Evolutionary conservation across 2,113 vertebrate genomes (phyloP).

Genomic region (Grus americana): DNA sequence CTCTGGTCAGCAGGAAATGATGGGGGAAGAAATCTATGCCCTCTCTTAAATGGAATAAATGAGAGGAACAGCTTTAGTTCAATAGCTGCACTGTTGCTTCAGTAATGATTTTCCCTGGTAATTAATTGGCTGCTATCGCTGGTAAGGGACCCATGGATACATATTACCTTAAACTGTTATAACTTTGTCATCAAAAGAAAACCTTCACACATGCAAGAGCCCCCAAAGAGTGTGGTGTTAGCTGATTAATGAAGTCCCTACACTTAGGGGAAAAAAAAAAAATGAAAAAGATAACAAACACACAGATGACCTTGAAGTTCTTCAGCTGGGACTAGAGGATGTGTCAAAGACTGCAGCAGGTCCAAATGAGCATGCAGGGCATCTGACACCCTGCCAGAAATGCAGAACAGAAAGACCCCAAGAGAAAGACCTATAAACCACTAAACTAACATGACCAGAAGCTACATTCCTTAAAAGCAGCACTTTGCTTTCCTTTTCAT

Average conservation of each 20-base stretch:
- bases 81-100: not conserved
- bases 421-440: not conserved
- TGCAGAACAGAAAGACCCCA: not conserved
- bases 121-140: not conserved
- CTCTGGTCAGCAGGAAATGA: not conserved
- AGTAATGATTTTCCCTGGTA: not conserved
- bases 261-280: fast-evolving
- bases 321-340: not conserved
- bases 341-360: not conserved
- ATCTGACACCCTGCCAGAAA: not conserved
- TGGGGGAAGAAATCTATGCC: not conserved
- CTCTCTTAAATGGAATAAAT: not conserved
- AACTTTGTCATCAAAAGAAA: not conserved
- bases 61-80: not conserved
- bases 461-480: not conserved
- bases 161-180: not conserved
- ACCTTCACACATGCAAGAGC: not conserved
- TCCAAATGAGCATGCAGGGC: not conserved
- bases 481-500: not conserved
- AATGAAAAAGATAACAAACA: no score
- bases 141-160: not conserved
- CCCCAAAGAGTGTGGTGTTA: not conserved
- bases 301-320: not conserved
- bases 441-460: not conserved
- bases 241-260: not conserved